phyloP scores from a whole-genome alignment of 2,797 vertebrate genomes.

The Lutjanus campechanus region DNA sequence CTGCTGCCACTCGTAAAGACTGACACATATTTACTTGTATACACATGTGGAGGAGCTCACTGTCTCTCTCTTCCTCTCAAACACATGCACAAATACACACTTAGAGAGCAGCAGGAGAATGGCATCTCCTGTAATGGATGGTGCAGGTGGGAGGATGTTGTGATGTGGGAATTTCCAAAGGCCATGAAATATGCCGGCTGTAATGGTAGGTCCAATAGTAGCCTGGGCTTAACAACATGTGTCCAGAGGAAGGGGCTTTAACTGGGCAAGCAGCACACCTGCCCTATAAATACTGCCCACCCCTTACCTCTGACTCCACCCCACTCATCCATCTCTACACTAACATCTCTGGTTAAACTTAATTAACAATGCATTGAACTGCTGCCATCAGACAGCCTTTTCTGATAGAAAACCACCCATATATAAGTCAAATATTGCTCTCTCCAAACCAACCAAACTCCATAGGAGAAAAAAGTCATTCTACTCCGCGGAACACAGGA shows the following conservation, averaged over 20 bases:
- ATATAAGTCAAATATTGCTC: too few species aligned
- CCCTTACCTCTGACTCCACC: conserved; percentile 30
- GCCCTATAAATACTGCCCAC: conserved; percentile 55
- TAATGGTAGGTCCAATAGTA: conserved; percentile 40
- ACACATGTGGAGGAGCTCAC: conserved; percentile 38
- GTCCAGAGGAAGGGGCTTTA: conserved; percentile 63
- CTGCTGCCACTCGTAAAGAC: conserved; percentile 63
- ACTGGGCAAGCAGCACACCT: conserved; percentile 64
- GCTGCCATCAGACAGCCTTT: too few species aligned
- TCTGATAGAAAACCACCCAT: too few species aligned
- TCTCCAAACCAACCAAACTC: too few species aligned
- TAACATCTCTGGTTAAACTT: not conserved
- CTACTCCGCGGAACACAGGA: too few species aligned
- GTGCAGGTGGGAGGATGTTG: conserved; percentile 74
- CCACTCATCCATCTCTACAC: conserved; percentile 1
- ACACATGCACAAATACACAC: conserved; percentile 34
- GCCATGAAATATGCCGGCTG: conserved; percentile 50
- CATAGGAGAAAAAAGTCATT: too few species aligned
- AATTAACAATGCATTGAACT: not conserved
- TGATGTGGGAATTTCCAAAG: conserved; percentile 71
- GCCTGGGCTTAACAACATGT: conserved; percentile 49
- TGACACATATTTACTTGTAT: conserved; percentile 58
- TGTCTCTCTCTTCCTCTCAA: conserved; percentile 29
- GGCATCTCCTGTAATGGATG: conserved; percentile 61
- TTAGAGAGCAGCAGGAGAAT: conserved; percentile 17